Base-by-base conservation (phyloP, 2,797 vertebrate species). In the Parambassis ranga region DNA sequence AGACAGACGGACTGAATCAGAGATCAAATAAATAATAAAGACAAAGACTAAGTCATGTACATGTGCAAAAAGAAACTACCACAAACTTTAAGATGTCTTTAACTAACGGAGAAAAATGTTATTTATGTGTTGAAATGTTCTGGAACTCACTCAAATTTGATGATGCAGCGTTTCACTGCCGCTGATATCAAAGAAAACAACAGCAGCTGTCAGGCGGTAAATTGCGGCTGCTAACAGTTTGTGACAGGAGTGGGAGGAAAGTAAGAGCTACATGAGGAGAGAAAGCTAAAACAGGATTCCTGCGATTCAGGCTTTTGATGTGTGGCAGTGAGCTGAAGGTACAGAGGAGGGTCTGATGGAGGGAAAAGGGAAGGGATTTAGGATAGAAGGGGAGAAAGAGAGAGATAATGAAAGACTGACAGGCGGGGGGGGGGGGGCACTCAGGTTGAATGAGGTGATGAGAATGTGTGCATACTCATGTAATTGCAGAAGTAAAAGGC, bases 221-320 rank as follows among this genome's bases (percentile, higher is more conserved):
- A 76, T 43, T 79, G 59, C 4, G 27, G 36, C 65, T 73, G 81
- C 73, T 77, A 84, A 86, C 76, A 65, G 28, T 75, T 76, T 81
- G 50, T 81, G 82, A 88, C 82, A 73, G 49, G 68, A 68, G 81
- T 80, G 76, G 79, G 81, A 79, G 75, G 69, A 82, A 75, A 71
- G 60, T 50, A 64, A 36, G 52, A 79, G 65, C 1, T 8, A 67
- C 65, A 69, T 46, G 74, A 76, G 60, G 71, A 68, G 67, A 76
- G 36, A 42, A 42, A 66, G 69, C 74, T 79, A 63, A 81, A 85
- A 70, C 32, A 47, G 68, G 53, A 82, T 70, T 62, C 56, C 36
- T 62, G 60, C 70, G 68, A 62, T 58, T 79, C 57, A 56, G 38
- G 67, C 74, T 77, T 84, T 77, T 85, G 77, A 87, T 81, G 67